These are phyloP conservation scores for Cichlasoma orientale DNA, from an alignment of 2,797 vertebrate genomes.

Conservation along the genomic window DNA sequence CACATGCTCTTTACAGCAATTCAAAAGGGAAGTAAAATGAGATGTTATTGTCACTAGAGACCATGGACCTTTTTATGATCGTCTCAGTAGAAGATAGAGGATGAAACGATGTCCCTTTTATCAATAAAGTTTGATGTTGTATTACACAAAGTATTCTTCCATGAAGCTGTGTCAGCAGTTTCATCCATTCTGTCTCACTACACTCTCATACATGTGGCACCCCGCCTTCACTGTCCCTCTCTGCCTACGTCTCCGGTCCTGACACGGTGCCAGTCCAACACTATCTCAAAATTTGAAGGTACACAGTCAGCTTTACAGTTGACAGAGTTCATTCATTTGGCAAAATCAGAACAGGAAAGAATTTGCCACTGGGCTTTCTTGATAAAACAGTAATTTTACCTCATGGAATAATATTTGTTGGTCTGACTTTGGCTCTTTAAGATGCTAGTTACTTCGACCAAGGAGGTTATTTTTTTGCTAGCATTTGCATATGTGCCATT, in stretches of 20 bases:
- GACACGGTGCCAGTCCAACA: too few relatives aligned
- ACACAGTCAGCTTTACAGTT: fast-evolving
- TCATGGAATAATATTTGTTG: neutral
- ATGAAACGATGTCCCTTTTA: neutral
- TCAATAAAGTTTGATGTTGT: neutral
- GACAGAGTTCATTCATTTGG: neutral
- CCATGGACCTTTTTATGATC: neutral
- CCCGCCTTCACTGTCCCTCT: neutral
- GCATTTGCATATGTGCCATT: too few relatives aligned
- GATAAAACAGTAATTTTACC: neutral
- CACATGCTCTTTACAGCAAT: neutral
- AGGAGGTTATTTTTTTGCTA: too few relatives aligned
- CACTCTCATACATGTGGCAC: fast-evolving
- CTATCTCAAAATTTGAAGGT: neutral
- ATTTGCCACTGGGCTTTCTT: neutral
- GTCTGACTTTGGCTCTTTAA: neutral
- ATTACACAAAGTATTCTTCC: neutral
- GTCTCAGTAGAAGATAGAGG: neutral
- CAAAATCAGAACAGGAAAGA: neutral
- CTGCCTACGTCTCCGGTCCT: too few relatives aligned
- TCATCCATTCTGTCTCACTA: neutral
- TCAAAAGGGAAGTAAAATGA: neutral
- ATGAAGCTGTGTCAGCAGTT: neutral
- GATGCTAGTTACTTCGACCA: neutral
- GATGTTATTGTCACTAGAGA: neutral